Evolutionary conservation across 2,113 vertebrate genomes (phyloP), one percentile per base, ranked within the genome.

Genomic region (Amazona vittata): DNA sequence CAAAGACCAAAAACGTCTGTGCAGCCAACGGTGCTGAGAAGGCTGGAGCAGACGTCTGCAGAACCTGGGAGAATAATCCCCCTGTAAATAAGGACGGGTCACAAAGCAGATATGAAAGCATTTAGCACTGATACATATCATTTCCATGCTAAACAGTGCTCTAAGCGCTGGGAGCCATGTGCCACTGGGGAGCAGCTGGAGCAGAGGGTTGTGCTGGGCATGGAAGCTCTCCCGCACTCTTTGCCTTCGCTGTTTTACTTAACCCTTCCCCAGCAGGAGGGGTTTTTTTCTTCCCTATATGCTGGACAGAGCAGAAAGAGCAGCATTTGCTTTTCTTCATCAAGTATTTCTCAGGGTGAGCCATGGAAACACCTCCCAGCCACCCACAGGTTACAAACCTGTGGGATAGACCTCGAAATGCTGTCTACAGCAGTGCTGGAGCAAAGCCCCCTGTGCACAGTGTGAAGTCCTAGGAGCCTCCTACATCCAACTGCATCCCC

Each of bases 141-240:
- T 93, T 89, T 95, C 79, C 82, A 92, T 86, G 79, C 53, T 88
- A 50, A 92, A 22, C 64, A 81, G 37, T 26, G 46, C 44, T 76
- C 44, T 14, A 2, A 73, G 20, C 6, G 41, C 78, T 67, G 50
- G 82, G 44, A 84, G 67, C 79, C 1, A 1, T 5, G 8, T 57
- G 49, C 67, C n/a, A 4, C 55, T 50, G 39, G 11, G 59, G 64
- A 86, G 67, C 47, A 93, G 63, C 81, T 89, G 76, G 33, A 89
- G 82, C 74, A 87, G 20, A 19, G 10, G 0, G 35, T 21, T 11
- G 0, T 84, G 65, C 77, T 65, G 70, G 52, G 83, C 76, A 14
- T 53, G 4, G 1, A 6, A 91, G 70, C 70, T n/a, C 69, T 59
- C 15, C 0, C 1, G 41, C 73, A 41, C 16, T 63, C 33, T 68